Evolutionary conservation across 2,888 invertebrate genomes (phyloP), one percentile per base, ranked within the genome.

Genomic region (Monoplex corrugatus): DNA sequence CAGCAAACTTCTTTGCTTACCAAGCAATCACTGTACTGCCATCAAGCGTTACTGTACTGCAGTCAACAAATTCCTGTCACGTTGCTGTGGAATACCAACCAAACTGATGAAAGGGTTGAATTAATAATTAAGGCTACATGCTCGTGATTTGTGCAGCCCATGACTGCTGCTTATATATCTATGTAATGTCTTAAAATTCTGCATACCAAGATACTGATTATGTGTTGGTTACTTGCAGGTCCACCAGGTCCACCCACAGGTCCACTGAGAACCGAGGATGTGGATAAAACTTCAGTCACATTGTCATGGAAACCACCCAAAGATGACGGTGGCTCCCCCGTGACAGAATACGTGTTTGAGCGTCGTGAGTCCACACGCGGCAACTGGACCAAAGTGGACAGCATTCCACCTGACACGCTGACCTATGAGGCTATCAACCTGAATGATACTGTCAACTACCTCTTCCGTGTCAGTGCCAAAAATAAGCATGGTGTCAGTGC

Each of bases 401-500:
- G 89, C 16, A 83, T 90, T 10, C 35, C 50, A n/a, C 90, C 91
- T 16, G 91, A 91, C 87, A 91, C 92, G 68, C 92, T 92, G 89
- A 91, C 91, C n/a, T 91, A 92, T 87, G 91, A 92, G 38, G 93
- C 91, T 82, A 91, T 57, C 91, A 94, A 92, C 91, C 92, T 95
- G 50, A 91, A 93, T 19, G 93, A 94, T 85, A 94, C 93, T 50
- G 93, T 92, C 82, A 91, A 93, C 63, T 98, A 98, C 95, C 98
- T 98, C 95, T 98, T 98, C 96, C 97, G 98, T 89, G 97, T 98
- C 23, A 98, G 98, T 0, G 98, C 98, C 0, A 97, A 98, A 89
- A 98, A 98, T 96, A 97, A 98, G 93, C 98, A 98, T 95, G 98
- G 98, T 45, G 98, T 98, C 98, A 98, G 98, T 19, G 98, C 98